phyloP scores from a whole-genome alignment of 2,888 invertebrate species.

The Dromius quadrimaculatus region DNA sequence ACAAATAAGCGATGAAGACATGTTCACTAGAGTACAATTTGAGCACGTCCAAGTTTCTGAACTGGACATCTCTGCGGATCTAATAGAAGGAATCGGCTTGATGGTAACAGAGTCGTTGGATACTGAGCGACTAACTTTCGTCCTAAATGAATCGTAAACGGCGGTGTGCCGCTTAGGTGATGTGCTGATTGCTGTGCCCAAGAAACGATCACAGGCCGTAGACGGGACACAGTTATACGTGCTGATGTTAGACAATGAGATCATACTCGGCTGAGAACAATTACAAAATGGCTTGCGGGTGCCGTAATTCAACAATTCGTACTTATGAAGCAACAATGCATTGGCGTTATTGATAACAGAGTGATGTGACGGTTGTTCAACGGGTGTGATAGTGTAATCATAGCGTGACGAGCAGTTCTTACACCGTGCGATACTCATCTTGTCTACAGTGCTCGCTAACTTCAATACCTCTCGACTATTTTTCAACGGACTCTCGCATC shows the following conservation, averaged over 20 bases:
- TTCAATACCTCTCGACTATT: conserved; percentile 41
- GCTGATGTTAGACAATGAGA: conserved; percentile 62
- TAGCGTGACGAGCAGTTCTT: conserved; percentile 62
- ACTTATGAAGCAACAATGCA: conserved; percentile 58
- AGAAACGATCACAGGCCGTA: conserved; percentile 41
- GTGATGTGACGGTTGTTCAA: conserved; percentile 61
- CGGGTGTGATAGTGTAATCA: conserved; percentile 60
- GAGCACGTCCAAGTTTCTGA: conserved; percentile 77
- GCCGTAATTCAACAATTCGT: conserved; percentile 62
- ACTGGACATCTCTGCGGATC: conserved; percentile 11
- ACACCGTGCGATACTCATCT: conserved; percentile 64
- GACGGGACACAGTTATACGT: conserved; percentile 47
- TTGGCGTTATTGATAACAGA: conserved; percentile 54
- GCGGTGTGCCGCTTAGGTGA: conserved; percentile 67
- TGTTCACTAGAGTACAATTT: conserved; percentile 82
- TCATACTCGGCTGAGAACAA: conserved; percentile 61
- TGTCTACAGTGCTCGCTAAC: conserved; percentile 55
- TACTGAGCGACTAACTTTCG: conserved; percentile 72
- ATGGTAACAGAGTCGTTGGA: conserved; percentile 73
- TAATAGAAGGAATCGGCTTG: conserved; percentile 12
- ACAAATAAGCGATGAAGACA: conserved; percentile 75
- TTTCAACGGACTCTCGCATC: conserved; percentile 54
- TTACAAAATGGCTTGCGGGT: conserved; percentile 59
- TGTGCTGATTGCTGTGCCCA: conserved; percentile 55
- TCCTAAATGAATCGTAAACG: conserved; percentile 62